These are phyloP conservation scores for Microtus oregoni DNA, from an alignment of 2,113 vertebrate species.

Conservation along the genomic window DNA sequence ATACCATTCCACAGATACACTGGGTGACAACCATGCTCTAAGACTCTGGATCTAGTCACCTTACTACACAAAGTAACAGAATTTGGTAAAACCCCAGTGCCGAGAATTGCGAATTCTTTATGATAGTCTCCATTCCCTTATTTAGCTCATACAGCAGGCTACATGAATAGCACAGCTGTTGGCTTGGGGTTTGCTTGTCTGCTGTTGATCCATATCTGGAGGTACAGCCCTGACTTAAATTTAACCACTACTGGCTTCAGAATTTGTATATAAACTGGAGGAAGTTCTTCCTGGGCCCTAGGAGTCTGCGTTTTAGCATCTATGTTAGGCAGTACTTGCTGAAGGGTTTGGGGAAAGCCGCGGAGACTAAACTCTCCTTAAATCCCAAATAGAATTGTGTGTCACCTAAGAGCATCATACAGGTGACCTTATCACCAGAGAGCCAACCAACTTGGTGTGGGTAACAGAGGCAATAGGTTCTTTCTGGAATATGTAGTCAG, in stretches of 20 bases:
- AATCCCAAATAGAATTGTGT: background rate
- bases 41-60: background rate
- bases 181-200: background rate
- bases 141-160: background rate
- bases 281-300: background rate
- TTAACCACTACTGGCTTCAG: conserved; percentile 13
- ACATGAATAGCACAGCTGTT: conserved; percentile 3
- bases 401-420: conserved; percentile 8
- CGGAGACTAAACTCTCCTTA: background rate
- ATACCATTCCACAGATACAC: conserved; percentile 4
- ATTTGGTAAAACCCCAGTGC: conserved; percentile 40
- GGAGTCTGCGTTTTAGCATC: conserved; percentile 45
- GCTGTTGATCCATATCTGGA: background rate
- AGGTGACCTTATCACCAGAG: background rate
- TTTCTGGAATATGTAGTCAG: conserved; percentile 11
- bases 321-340: background rate
- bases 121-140: background rate
- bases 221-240: background rate
- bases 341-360: background rate
- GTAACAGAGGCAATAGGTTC: conserved; percentile 45
- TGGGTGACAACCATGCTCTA: background rate
- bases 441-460: background rate
- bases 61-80: conserved; percentile 30
- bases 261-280: background rate
- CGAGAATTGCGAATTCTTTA: conserved; percentile 25